Conservation (phyloP, 37 sponge, comb jelly and placozoan genomes). For the Crambe crambe region DNA sequence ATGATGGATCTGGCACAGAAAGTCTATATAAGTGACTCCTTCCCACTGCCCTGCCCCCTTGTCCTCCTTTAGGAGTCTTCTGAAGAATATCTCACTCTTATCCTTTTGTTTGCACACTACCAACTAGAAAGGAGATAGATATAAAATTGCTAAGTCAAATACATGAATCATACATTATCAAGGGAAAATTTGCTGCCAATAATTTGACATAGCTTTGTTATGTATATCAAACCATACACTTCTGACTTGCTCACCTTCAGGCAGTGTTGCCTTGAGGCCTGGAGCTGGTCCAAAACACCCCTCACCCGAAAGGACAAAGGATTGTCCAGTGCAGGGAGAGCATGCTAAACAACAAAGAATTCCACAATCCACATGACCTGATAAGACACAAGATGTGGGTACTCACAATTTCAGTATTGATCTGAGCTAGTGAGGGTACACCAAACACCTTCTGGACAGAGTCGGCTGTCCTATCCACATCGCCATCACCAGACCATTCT, state of each 20-base stretch:
- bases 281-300: conserved; percentile 50
- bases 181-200: too few species aligned
- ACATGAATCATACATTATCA: too few species aligned
- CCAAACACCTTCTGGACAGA: conserved; percentile 72
- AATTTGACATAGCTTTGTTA: too few species aligned
- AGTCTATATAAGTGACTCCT: conserved; percentile 84
- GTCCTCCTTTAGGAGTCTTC: conserved; percentile 83
- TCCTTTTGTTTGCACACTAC: conserved; percentile 71
- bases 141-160: too few species aligned
- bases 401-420: conserved; percentile 61
- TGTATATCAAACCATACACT: too few species aligned
- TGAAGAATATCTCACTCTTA: conserved; percentile 72
- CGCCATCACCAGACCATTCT: conserved; percentile 87
- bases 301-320: conserved; percentile 74
- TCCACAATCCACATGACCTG: too few species aligned
- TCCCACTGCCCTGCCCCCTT: conserved; percentile 77
- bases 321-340: conserved; percentile 85
- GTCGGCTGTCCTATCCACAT: conserved; percentile 88
- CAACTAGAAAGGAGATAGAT: conserved; percentile 38
- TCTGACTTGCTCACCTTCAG: conserved; percentile 85
- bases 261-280: conserved; percentile 17
- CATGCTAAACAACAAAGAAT: conserved; percentile 13
- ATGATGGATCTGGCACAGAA: conserved; percentile 91
- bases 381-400: too few species aligned
- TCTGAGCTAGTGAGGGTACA: conserved; percentile 55